Conservation (phyloP, 2,113 vertebrate genomes). For the Boulengeromyrus knoepffleri region DNA sequence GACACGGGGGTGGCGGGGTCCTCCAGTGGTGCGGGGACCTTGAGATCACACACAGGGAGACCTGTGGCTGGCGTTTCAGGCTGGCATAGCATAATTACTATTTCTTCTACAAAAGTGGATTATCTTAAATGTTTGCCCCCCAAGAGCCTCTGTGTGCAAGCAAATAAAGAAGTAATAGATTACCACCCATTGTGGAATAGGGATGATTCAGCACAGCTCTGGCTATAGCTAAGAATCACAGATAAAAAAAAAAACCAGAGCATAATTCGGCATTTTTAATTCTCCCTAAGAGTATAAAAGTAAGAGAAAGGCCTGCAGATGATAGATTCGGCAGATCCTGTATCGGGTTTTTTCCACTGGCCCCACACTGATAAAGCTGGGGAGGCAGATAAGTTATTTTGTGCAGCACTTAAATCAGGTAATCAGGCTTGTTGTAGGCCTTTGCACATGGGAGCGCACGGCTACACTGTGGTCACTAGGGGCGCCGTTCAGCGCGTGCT, state of each 20-base stretch:
- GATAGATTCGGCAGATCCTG: not conserved
- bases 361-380: not conserved
- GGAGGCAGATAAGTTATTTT: not conserved
- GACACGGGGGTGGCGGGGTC: not conserved
- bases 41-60: not conserved
- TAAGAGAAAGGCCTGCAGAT: not conserved
- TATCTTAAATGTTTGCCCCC: not conserved
- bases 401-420: not conserved
- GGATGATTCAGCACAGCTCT: not conserved
- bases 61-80: not conserved
- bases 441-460: not conserved
- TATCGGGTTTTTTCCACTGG: not conserved
- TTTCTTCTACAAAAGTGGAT: not conserved
- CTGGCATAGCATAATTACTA: not conserved
- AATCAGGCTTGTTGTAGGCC: not conserved
- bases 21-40: not conserved
- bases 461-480: not conserved
- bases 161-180: not conserved
- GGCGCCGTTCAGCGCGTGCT: not conserved
- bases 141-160: not conserved
- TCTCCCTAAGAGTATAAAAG: not conserved
- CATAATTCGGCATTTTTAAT: not conserved
- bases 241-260: not conserved
- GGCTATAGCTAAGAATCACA: not conserved
- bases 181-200: not conserved